Conservation (phyloP, 2,888 invertebrate genomes). For the Ormia ochracea region DNA sequence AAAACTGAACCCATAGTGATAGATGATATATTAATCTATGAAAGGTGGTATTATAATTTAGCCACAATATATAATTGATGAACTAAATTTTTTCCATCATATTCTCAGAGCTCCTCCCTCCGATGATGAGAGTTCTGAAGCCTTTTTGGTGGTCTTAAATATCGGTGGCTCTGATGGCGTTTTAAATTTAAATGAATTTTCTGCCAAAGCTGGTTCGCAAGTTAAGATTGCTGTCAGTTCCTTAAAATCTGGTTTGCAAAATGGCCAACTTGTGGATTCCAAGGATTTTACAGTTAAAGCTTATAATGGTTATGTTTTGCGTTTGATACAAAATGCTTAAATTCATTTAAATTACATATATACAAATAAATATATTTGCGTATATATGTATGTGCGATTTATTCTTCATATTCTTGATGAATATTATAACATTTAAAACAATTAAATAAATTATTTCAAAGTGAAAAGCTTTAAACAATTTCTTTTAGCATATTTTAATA, state of each 20-base stretch:
- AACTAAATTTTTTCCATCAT: neutral
- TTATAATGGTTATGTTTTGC: slow-evolving; percentile 64
- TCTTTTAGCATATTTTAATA: too few relatives aligned
- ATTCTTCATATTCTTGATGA: too few relatives aligned
- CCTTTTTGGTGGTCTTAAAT: slow-evolving; percentile 77
- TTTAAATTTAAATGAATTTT: slow-evolving; percentile 73
- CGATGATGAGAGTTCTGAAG: slow-evolving; percentile 18
- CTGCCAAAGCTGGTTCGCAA: slow-evolving; percentile 41
- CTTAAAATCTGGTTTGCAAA: slow-evolving; percentile 62
- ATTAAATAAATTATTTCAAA: too few relatives aligned
- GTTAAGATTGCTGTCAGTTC: slow-evolving; percentile 66
- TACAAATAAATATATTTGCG: neutral
- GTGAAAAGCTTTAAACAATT: too few relatives aligned
- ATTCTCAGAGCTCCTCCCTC: slow-evolving; percentile 57
- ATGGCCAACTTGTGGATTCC: slow-evolving; percentile 59
- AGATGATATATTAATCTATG: slow-evolving; percentile 63
- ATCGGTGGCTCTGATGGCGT: slow-evolving; percentile 75
- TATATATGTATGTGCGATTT: too few relatives aligned
- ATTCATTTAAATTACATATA: neutral
- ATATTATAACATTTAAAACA: too few relatives aligned
- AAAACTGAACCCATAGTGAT: slow-evolving; percentile 59
- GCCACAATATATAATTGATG: neutral
- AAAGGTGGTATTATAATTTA: slow-evolving; percentile 57
- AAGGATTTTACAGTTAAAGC: slow-evolving; percentile 57
- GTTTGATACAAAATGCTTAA: slow-evolving; percentile 24